Evolutionary conservation across 2,888 invertebrate genomes (phyloP).

Genomic region (Patella ulyssiponensis): DNA sequence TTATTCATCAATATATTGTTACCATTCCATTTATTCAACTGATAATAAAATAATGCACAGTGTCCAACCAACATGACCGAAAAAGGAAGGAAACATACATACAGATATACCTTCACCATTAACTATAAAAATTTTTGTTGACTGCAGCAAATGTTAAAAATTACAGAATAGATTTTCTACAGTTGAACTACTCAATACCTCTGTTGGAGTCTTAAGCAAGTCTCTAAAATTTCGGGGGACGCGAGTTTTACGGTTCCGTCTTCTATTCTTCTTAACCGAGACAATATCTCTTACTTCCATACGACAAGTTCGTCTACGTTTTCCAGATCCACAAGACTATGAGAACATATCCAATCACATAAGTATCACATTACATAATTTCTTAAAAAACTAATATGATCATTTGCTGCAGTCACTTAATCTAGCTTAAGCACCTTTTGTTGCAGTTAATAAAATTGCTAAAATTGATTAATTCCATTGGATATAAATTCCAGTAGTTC

Average conservation of each 20-base stretch:
- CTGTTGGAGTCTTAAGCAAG: neutral
- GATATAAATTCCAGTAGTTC: too few species aligned
- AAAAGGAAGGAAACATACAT: too few species aligned
- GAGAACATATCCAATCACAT: conserved; percentile 16
- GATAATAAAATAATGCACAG: too few species aligned
- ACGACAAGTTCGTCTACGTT: conserved; percentile 45
- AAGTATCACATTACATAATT: neutral
- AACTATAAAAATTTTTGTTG: neutral
- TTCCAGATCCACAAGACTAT: conserved; percentile 26
- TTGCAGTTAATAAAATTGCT: conserved; percentile 39
- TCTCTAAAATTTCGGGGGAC: conserved; percentile 4
- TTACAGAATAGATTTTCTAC: neutral
- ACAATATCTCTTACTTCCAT: conserved; percentile 43
- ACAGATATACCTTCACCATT: too few species aligned
- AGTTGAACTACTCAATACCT: neutral
- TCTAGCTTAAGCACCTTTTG: conserved; percentile 27
- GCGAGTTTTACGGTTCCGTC: conserved; percentile 14
- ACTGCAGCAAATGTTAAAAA: conserved; percentile 33
- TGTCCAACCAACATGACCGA: too few species aligned
- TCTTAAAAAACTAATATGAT: conserved; percentile 1
- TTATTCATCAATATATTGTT: too few species aligned
- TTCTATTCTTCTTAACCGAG: conserved; percentile 14
- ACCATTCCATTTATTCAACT: too few species aligned
- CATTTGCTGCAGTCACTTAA: conserved; percentile 59
- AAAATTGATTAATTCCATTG: too few species aligned